Evolutionary conservation across 2,888 invertebrate genomes (phyloP).

Genomic region (Achlya flavicornis): DNA sequence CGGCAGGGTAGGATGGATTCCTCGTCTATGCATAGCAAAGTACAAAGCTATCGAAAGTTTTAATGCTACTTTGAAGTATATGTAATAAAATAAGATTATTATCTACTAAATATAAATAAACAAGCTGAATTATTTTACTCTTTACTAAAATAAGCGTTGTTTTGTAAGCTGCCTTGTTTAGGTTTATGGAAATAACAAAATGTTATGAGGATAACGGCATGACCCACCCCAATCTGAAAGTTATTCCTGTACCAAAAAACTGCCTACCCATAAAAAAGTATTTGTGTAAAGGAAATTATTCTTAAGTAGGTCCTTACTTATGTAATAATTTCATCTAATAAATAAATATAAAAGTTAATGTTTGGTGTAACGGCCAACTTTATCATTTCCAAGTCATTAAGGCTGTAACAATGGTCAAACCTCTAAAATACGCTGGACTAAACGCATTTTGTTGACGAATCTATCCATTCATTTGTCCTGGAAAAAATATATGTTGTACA

Average conservation of each 20-base stretch:
- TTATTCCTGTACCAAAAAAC: background rate
- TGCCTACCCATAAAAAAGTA: background rate
- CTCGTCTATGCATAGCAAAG: no score
- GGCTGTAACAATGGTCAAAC: no score
- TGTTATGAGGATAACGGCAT: background rate
- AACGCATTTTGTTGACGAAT: no score
- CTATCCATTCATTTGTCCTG: no score
- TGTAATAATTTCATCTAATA: background rate
- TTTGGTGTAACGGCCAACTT: conserved; percentile 1
- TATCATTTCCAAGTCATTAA: background rate
- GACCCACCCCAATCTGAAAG: background rate
- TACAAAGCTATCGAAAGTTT: no score
- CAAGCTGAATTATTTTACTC: background rate
- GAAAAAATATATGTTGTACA: no score
- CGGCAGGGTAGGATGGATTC: no score
- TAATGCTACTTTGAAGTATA: no score
- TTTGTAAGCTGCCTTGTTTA: background rate
- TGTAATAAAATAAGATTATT: no score
- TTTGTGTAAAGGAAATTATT: background rate
- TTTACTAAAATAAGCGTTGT: background rate
- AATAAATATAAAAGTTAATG: background rate
- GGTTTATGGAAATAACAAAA: background rate
- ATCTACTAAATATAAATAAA: no score
- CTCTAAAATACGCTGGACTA: no score
- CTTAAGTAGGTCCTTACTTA: background rate